Base-by-base conservation (phyloP, 2,797 vertebrate species). In the Neomorphus geoffroyi region DNA sequence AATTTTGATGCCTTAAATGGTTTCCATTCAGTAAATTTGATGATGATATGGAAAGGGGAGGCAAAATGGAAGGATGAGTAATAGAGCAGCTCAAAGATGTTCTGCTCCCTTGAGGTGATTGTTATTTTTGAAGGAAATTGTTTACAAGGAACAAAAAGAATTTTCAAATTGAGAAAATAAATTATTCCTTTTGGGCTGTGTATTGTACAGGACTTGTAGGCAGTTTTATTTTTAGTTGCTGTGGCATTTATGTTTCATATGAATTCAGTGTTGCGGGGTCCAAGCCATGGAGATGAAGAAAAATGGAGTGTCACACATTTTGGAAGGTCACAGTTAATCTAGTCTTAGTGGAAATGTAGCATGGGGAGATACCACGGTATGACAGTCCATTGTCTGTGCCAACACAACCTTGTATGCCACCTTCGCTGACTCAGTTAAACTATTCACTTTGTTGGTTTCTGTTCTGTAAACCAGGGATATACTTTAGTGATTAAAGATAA, bases 361-460 rank as follows among this genome's bases (percentile, higher is more conserved):
- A 0, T 2, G 7, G n/a, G 3, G 4, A 41, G 14, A 1, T 43
- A 27, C 27, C 32, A 6, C 0, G 2, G 46, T 13, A 14, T 4
- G 8, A 27, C 16, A 53, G 33, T 27, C 46, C 26, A 30, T 5
- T 3, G 71, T 45, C 61, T 48, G 28, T 73, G 65, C 16, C 28
- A 19, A 37, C 7, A 58, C 27, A 22, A 1, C 43, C 64, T 75
- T 57, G 48, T 30, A 30, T 13, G 28, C 0, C 3, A 43, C 30
- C 51, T 66, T 70, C 27, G 22, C 2, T 1, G 2, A 51, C 39
- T 51, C 56, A 30, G 26, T 64, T 56, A 50, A 45, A 14, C 5
- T 11, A 19, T 30, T 6, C 6, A 3, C 6, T 73, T 45, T 11
- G 10, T n/a, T 60, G 27, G 5, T 19, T 72, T 78, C 41, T 37